A percentile compares a stretch with the other conserved stretches of the same genome.
Evolutionary conservation across 2,888 invertebrate genomes (phyloP).

Genomic region (Lordiphosa andalusiaca): DNA sequence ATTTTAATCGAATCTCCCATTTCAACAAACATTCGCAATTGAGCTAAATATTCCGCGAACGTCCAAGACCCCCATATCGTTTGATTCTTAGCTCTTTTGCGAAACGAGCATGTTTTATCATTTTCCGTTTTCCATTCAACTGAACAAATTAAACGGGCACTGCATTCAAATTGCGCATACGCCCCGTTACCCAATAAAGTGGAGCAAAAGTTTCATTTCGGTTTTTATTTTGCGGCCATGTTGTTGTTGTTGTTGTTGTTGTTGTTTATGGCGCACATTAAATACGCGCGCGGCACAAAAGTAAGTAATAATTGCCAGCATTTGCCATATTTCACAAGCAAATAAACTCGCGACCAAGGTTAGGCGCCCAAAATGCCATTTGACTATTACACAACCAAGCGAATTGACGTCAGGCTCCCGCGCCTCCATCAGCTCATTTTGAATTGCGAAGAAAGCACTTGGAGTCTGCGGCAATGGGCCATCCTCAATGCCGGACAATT

Average conservation of each 20-base stretch:
- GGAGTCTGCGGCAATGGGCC: slow-evolving; percentile 18
- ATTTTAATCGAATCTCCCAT: too few relatives aligned
- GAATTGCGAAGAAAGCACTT: slow-evolving; percentile 11
- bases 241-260: slow-evolving; percentile 40
- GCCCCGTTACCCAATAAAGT: slow-evolving; percentile 15
- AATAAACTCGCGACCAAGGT: slow-evolving; percentile 59
- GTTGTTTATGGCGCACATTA: slow-evolving; percentile 45
- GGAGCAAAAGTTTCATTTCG: slow-evolving; percentile 8
- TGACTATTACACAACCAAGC: slow-evolving; percentile 60
- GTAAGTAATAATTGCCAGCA: slow-evolving; percentile 64
- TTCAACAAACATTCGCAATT: too few relatives aligned
- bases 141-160: slow-evolving; percentile 22
- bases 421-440: slow-evolving; percentile 9
- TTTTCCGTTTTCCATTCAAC: slow-evolving; percentile 4
- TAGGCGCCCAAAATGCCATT: slow-evolving; percentile 48
- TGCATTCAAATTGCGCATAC: slow-evolving; percentile 31
- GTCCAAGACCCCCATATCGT: too few relatives aligned
- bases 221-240: slow-evolving; percentile 32
- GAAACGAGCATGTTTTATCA: slow-evolving; percentile 1
- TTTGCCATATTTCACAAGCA: slow-evolving; percentile 64
- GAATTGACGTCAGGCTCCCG: slow-evolving; percentile 39
- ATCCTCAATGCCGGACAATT: slow-evolving; percentile 53
- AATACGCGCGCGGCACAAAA: slow-evolving; percentile 33
- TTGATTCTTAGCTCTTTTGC: too few relatives aligned
- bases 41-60: too few relatives aligned